Base-by-base conservation (phyloP, 2,797 vertebrate genomes). In the Champsocephalus esox region DNA sequence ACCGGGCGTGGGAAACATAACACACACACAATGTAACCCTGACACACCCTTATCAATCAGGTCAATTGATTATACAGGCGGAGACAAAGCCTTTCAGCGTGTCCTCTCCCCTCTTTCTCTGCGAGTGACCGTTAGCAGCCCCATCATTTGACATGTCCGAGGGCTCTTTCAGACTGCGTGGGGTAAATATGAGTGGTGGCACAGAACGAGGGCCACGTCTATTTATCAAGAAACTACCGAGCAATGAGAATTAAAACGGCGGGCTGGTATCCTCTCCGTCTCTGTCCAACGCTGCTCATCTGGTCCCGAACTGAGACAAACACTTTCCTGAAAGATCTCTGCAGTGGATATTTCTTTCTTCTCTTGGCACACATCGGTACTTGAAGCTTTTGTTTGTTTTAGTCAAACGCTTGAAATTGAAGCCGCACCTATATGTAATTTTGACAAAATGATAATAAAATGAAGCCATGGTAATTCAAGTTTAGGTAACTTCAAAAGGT, bases 21-120 rank as follows among this genome's bases (percentile, higher is more conserved):
- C 86, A 86, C 75, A 80, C 86, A 86, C 83, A 91, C 90, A 92
- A 86, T 89, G 79, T 88, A 85, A 81, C 83, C 79, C 87, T 89
- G 89, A 92, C 87, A 92, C 90, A 78, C 77, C 81, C 88, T 91
- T 92, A 92, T 92, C 91, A 94, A 94, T 94, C 91, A 92, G 88
- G 88, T 88, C 90, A 92, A 94, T 92, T 90, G 91, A 93, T 93
- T 92, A 92, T 82, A 83, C 85, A 89, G 87, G 84, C 81, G 77
- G 77, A 79, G 80, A 89, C 84, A 88, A 85, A 81, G 82, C 66
- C 87, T 90, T 90, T 92, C 85, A 90, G 80, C 19, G 49, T 76
- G 77, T 77, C 73, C 79, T 86, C 64, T 84, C 45, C 65, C 64
- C 58, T 85, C 72, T 86, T 84, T 86, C 75, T 90, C 75, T 21